phyloP scores from a whole-genome alignment of 1,140 invertebrate species.

The Caerostris darwini region DNA sequence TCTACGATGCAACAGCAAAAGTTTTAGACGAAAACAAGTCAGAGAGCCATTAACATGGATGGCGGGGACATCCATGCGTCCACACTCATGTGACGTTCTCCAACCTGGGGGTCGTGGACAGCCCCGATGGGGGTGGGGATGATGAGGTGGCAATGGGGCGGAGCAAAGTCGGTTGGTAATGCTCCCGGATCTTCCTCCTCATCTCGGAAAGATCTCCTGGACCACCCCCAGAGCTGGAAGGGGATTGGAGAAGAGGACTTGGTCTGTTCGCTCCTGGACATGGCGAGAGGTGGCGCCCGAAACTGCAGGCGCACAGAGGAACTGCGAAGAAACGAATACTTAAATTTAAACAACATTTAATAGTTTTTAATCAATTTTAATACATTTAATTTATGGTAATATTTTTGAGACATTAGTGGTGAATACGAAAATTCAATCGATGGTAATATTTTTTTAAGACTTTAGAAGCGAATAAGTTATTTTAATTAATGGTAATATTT shows the following conservation, averaged over 20 bases:
- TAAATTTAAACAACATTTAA: background rate
- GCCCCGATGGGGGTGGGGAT: background rate
- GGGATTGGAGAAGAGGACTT: constrained; percentile 4
- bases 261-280: constrained; percentile 47
- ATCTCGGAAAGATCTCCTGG: constrained; percentile 25
- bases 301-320: constrained; percentile 73
- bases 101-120: background rate
- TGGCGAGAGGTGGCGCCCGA: constrained; percentile 60
- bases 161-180: constrained; percentile 51
- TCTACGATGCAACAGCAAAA: background rate
- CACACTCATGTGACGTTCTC: constrained; percentile 9
- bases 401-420: too few species aligned
- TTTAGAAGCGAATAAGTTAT: too few species aligned
- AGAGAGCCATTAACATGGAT: background rate
- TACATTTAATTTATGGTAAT: too few species aligned
- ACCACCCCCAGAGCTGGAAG: background rate
- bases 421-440: too few species aligned
- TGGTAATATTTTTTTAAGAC: too few species aligned
- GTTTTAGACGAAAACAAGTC: background rate
- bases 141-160: constrained; percentile 61
- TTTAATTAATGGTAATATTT: too few species aligned
- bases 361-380: too few species aligned
- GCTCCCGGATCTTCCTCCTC: constrained; percentile 32
- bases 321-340: background rate
- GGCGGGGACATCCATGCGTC: background rate